A percentile compares a stretch with the other conserved stretches of the same genome.
Evolutionary conservation across 1,140 invertebrate species (phyloP).

Genomic region (Plectus sambesii): DNA sequence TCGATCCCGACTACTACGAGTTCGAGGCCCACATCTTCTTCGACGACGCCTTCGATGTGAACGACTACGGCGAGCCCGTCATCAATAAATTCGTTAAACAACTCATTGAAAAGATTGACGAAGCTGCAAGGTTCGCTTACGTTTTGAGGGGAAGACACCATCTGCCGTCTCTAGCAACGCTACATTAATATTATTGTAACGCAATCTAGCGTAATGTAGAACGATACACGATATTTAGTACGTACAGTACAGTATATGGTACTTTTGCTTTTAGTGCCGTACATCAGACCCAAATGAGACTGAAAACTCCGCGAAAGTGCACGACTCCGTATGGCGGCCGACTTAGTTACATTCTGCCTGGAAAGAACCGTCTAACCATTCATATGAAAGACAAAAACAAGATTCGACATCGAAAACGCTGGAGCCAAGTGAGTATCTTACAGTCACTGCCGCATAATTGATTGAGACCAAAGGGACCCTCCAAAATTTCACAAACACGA

Average conservation of each 20-base stretch:
- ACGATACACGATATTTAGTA: no score
- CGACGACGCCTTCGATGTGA: constrained; percentile 93
- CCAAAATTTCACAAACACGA: no score
- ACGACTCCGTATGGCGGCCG: constrained; percentile 89
- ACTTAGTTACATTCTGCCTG: constrained; percentile 82
- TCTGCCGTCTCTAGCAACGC: no score
- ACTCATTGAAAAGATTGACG: constrained; percentile 79
- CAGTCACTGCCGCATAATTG: no score
- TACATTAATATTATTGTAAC: no score
- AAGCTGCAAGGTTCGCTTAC: constrained; percentile 87
- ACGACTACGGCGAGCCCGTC: constrained; percentile 81
- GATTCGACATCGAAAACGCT: constrained; percentile 71
- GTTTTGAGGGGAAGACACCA: no score
- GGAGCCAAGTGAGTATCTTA: constrained; percentile 48
- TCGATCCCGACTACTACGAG: constrained; percentile 94
- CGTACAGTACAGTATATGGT: no score
- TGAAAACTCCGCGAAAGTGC: constrained; percentile 78
- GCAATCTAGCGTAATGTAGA: no score
- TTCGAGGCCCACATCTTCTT: constrained; percentile 96
- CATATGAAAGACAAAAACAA: constrained; percentile 92
- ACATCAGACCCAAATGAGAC: constrained; percentile 75
- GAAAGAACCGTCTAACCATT: constrained; percentile 92
- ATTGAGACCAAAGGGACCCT: no score
- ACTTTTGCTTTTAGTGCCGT: constrained; percentile 52
- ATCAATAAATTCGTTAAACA: constrained; percentile 92